phyloP scores from a whole-genome alignment of 2,888 invertebrate species.

The Torymus auratus region DNA sequence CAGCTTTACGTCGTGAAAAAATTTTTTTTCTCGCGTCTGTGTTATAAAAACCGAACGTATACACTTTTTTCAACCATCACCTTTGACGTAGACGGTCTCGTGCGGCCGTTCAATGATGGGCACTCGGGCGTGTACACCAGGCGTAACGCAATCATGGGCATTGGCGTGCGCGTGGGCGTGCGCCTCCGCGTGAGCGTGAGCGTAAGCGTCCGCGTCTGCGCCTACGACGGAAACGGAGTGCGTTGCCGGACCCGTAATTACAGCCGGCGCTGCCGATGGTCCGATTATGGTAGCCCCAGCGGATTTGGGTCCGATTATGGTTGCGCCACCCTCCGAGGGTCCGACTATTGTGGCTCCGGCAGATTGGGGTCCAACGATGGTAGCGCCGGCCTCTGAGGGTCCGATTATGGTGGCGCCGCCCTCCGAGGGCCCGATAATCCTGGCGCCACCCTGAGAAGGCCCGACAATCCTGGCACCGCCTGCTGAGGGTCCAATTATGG shows the following conservation, averaged over 20 bases:
- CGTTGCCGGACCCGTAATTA: background rate
- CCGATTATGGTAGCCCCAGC: constrained; percentile 41
- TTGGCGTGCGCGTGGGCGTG: constrained; percentile 54
- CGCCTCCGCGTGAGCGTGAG: constrained; percentile 42
- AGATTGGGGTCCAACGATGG: constrained; percentile 59
- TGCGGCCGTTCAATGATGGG: background rate
- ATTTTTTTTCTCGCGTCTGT: too few relatives aligned
- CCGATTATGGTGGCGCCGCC: constrained; percentile 72
- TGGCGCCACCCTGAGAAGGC: constrained; percentile 68
- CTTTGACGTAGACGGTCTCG: constrained; percentile 52
- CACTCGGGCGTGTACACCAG: background rate
- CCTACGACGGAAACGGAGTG: background rate
- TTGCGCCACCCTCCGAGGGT: constrained; percentile 24
- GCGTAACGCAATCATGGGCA: constrained; percentile 35
- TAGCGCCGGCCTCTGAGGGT: constrained; percentile 66
- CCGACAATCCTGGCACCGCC: constrained; percentile 61
- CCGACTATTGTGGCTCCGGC: constrained; percentile 50
- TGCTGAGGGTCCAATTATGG: constrained; percentile 41
- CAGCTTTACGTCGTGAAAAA: too few relatives aligned
- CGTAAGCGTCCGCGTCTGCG: background rate
- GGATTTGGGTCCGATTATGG: constrained; percentile 56
- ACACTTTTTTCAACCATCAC: constrained; percentile 32
- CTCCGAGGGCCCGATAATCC: constrained; percentile 69
- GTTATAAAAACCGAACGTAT: background rate
- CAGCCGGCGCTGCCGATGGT: background rate